Evolutionary conservation across 1,140 invertebrate genomes (phyloP).

Genomic region (Mamestra configurata): DNA sequence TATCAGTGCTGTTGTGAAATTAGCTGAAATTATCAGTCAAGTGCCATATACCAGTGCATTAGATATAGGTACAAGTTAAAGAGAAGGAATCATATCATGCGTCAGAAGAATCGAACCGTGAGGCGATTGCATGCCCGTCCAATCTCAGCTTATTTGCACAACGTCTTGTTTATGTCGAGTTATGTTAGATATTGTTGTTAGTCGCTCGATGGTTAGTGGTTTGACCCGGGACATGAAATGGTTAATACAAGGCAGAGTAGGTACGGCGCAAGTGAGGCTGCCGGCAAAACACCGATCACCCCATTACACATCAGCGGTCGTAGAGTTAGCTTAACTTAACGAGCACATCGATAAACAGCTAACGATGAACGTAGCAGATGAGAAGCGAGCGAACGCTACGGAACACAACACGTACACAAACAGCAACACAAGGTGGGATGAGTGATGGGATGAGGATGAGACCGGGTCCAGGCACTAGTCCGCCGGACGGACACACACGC

Average conservation of each 20-base stretch:
- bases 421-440: constrained; percentile 61
- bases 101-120: constrained; percentile 57
- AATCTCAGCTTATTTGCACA: constrained; percentile 85
- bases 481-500: constrained; percentile 18
- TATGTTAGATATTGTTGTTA: constrained; percentile 38
- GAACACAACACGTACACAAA: constrained; percentile 46
- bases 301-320: constrained; percentile 26
- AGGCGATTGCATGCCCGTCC: constrained; percentile 79
- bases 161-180: constrained; percentile 56
- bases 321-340: constrained; percentile 48
- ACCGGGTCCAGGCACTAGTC: constrained; percentile 45
- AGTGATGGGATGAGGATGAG: constrained; percentile 57
- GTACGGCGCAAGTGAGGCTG: not conserved
- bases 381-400: constrained; percentile 59
- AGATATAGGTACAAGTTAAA: constrained; percentile 54
- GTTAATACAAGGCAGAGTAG: not conserved
- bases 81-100: constrained; percentile 67
- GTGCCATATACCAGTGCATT: constrained; percentile 66
- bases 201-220: constrained; percentile 57
- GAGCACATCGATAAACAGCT: constrained; percentile 64
- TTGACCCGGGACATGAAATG: constrained; percentile 45
- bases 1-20: constrained; percentile 80
- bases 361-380: constrained; percentile 66
- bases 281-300: constrained; percentile 56
- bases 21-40: constrained; percentile 75